These are phyloP conservation scores for Ectobius pallidus DNA, from an alignment of 2,888 invertebrate genomes.

Conservation along the genomic window DNA sequence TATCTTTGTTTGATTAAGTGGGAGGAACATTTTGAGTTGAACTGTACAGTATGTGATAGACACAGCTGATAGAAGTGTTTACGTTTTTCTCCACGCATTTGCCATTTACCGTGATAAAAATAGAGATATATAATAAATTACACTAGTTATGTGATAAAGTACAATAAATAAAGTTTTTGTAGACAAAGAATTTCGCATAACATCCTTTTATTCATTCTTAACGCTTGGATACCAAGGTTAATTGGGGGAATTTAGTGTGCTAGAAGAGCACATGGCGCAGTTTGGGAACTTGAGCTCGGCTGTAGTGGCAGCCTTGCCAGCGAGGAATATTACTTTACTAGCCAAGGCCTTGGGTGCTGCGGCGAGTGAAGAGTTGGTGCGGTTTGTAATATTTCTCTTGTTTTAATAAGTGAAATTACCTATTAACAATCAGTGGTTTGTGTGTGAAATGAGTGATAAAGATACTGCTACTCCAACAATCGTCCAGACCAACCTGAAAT, in stretches of 20 bases:
- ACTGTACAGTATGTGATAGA: no score
- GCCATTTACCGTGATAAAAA: no score
- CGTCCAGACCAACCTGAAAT: constrained; percentile 40
- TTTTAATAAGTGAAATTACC: background rate
- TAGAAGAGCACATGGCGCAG: background rate
- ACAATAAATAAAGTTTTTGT: no score
- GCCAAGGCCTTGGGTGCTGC: background rate
- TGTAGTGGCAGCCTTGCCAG: background rate
- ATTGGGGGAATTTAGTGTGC: background rate
- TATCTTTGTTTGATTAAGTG: no score
- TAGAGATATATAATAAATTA: no score
- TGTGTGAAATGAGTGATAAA: constrained; percentile 40
- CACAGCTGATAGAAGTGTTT: no score
- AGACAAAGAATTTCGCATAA: no score
- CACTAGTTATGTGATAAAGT: no score
- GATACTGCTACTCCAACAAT: constrained; percentile 36
- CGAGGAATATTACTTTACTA: background rate
- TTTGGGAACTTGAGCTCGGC: background rate
- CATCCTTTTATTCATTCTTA: no score
- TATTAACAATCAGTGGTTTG: background rate
- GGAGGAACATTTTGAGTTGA: no score
- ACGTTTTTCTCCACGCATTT: no score
- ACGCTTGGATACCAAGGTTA: no score
- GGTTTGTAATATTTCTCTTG: background rate
- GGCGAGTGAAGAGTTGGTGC: background rate